Base-by-base conservation (phyloP, 2,888 invertebrate species). In the Nemotelus pantherinus region DNA sequence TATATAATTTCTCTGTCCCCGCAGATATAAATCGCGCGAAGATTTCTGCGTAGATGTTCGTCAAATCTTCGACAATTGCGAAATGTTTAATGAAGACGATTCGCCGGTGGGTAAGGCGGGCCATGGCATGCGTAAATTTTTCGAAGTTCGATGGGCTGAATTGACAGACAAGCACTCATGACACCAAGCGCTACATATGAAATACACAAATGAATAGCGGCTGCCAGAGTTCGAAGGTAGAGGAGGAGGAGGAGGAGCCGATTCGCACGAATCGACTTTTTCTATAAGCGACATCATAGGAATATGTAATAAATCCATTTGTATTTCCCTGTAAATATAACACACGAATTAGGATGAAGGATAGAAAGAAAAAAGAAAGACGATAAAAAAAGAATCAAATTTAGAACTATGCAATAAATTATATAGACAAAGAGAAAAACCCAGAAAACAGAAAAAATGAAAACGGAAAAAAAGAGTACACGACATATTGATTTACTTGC, bases 71-170 rank as follows among this genome's bases (percentile, higher is more conserved):
- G 94, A 95, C 88, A 99, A 99, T 89, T 99, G 99, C 87, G 97
- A 97, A 86, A 95, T 95, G 76, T 99, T 98, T 89, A 99, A 99
- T 87, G 98, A 99, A 86, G 99, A 99, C 86, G 97, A 98, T 88
- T 97, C 97, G 82, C 97, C 97, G 0, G 98, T 99, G 63, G 99
- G 98, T 2, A 94, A 96, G 84, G 98, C 98, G 10, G 98, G 98
- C 0, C 97, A 97, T 87, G 92, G 92, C 84, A 94, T 98, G 94
- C 89, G 97, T 47, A 93, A 93, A 86, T 97, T 95, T 90, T 98
- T 98, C 87, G 96, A 97, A 86, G 91, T 93, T 77, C 91, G 95
- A 77, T 98, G 97, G 97, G 90, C 91, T 81, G 94, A 95, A 85
- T 87, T 93, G 82, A 87, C 88, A 43, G 87, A 87, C 76, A 87